phyloP scores from a whole-genome alignment of 2,888 invertebrate species.

The Diaphora mendica region DNA sequence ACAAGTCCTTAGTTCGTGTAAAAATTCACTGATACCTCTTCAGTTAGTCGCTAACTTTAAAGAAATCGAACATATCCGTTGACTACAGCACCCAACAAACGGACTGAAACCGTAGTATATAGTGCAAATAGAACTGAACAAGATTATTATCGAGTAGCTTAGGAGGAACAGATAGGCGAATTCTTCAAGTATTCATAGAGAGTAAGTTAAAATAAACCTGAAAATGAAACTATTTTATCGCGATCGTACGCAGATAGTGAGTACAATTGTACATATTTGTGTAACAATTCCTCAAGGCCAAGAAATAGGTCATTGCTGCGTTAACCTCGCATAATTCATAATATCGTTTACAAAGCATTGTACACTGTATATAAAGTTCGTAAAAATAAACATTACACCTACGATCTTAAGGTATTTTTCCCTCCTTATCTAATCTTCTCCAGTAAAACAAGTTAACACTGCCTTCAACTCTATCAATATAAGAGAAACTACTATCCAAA shows the following conservation, averaged over 20 bases:
- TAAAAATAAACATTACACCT: background rate
- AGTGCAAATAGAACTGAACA: background rate
- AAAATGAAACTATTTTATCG: conserved; percentile 6
- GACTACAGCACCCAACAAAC: background rate
- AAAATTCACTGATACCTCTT: background rate
- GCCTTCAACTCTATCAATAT: background rate
- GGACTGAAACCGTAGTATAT: background rate
- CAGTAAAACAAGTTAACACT: background rate
- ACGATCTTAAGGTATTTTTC: background rate
- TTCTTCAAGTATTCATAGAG: background rate
- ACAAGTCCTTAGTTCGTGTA: background rate
- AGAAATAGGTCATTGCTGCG: conserved; percentile 39
- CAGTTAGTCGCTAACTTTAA: too few relatives aligned
- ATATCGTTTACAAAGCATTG: background rate
- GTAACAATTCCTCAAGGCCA: conserved; percentile 30
- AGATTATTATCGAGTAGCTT: background rate
- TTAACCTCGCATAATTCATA: conserved; percentile 5
- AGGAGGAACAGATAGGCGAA: background rate
- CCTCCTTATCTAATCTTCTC: background rate
- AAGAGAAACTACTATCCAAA: background rate
- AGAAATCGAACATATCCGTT: too few relatives aligned
- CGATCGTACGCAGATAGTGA: background rate
- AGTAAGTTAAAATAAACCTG: background rate
- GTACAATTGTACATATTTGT: conserved; percentile 1
- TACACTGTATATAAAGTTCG: background rate